These are phyloP conservation scores for Macrocentrus cingulum DNA, from an alignment of 1,140 invertebrate species.

Conservation along the genomic window DNA sequence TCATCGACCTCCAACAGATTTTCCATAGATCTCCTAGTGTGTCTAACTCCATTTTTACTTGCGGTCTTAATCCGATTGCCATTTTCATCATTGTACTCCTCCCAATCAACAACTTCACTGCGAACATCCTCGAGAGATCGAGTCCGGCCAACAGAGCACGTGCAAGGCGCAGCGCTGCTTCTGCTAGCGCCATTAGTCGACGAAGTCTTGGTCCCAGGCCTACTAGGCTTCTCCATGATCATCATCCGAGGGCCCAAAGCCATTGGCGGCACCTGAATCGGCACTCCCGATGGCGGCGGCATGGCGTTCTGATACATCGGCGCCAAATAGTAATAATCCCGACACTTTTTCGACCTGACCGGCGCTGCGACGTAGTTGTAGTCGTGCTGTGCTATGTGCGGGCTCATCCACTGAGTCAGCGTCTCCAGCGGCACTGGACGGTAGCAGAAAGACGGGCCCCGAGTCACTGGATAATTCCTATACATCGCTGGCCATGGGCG, in stretches of 20 bases:
- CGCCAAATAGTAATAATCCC: slow-evolving; percentile 71
- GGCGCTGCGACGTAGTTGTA: slow-evolving; percentile 60
- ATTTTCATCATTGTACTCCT: slow-evolving; percentile 64
- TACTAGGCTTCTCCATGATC: slow-evolving; percentile 54
- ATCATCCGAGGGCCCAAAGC: slow-evolving; percentile 42
- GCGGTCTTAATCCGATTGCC: slow-evolving; percentile 60
- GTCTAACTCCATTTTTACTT: slow-evolving; percentile 53
- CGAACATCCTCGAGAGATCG: slow-evolving; percentile 72
- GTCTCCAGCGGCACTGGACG: slow-evolving; percentile 57
- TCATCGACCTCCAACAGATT: slow-evolving; percentile 64
- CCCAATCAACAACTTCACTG: slow-evolving; percentile 67
- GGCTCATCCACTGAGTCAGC: slow-evolving; percentile 47
- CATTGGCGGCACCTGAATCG: slow-evolving; percentile 33
- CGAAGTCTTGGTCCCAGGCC: slow-evolving; percentile 44
- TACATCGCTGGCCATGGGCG: slow-evolving; percentile 66
- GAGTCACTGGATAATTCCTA: slow-evolving; percentile 56
- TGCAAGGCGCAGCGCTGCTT: slow-evolving; percentile 56
- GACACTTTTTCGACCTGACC: slow-evolving; percentile 61
- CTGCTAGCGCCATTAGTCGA: slow-evolving; percentile 40
- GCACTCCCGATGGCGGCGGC: slow-evolving; percentile 60
- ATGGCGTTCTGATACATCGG: slow-evolving; percentile 68
- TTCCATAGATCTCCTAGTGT: slow-evolving; percentile 68
- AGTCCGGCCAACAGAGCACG: slow-evolving; percentile 63
- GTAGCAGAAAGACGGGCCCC: slow-evolving; percentile 62
- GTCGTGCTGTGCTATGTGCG: slow-evolving; percentile 42